Evolutionary conservation across 2,888 invertebrate genomes (phyloP), one percentile per base, ranked within the genome.

Genomic region (Xylota sylvarum): DNA sequence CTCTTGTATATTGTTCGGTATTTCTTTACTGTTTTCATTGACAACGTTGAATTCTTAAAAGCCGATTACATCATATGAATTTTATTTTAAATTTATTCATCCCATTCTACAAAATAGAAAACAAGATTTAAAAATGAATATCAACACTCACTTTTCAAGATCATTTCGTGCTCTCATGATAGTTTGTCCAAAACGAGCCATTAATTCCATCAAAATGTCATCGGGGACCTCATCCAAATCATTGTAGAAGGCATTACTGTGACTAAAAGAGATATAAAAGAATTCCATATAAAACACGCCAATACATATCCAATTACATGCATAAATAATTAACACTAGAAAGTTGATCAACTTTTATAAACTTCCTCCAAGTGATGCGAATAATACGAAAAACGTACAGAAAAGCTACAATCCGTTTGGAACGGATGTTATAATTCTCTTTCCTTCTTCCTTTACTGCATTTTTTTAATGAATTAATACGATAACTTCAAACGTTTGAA

Each of bases 111-210:
- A 4, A 6, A 32, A 4, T 2, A 32, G 7, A 32, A 32, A 32
- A 4, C 7, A 32, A 32, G 1, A 32, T 32, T 0, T 32, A 5
- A 6, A 32, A 32, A 32, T 5, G 2, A 32, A 32, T 7, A 32
- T 64, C 4, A 58, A 23, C 56, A 94, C 95, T 94, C 93, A 97
- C 97, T 95, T 96, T 93, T 96, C 96, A 92, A 96, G 94, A 92
- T 96, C 96, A 92, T 96, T 96, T 90, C 95, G 95, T 90, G 96
- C 96, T 89, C 96, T 94, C 90, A 96, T 94, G 88, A 97, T 94
- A 89, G 96, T 95, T 92, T 96, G 96, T 88, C 95, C 95, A 90
- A 97, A 94, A 90, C 96, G 95, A 89, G 95, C 95, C 90, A 97
- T 93, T 92, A 97, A 94, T 89, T 96, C 96, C 93, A 96, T 92